Conservation (phyloP, 37 sponge, comb jelly and placozoan genomes). For the Aplysina aerophoba region DNA sequence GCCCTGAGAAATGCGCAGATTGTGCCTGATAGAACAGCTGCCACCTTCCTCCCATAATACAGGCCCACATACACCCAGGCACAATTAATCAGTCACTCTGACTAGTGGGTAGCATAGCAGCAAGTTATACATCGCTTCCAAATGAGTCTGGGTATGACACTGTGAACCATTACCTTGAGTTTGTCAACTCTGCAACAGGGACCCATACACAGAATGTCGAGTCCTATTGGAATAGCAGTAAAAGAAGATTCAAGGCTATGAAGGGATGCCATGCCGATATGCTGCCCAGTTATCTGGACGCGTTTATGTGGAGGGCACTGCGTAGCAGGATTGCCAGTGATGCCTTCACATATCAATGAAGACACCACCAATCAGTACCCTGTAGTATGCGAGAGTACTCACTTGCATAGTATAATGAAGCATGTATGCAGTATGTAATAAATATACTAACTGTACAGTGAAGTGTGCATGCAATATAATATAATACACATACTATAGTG, state of each 20-base stretch:
- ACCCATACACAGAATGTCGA: constrained; percentile 66
- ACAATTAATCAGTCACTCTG: constrained; percentile 56
- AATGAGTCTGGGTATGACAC: constrained; percentile 39
- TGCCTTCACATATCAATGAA: no score
- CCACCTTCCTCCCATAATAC: constrained; percentile 69
- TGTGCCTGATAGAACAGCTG: constrained; percentile 52
- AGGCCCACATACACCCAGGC: constrained; percentile 38
- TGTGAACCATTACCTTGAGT: constrained; percentile 73
- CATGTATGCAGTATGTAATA: no score
- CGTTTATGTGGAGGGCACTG: constrained; percentile 72
- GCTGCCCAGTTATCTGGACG: constrained; percentile 45
- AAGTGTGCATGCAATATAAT: no score
- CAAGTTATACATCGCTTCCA: constrained; percentile 32
- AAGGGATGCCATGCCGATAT: no score
- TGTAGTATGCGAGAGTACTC: no score
- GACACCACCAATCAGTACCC: no score
- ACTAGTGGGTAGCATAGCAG: constrained; percentile 64
- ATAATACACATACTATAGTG: no score
- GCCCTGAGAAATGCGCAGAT: constrained; percentile 68
- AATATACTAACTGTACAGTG: no score
- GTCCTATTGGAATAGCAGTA: constrained; percentile 59
- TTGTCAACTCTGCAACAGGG: constrained; percentile 59
- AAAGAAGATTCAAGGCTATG: constrained; percentile 1
- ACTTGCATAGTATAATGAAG: no score
- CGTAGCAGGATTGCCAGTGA: constrained; percentile 5